Percentiles rank a stretch among this genome's conserved stretches.
Conservation (phyloP, 2,888 invertebrate species). For the Campopleginae sp. region DNA sequence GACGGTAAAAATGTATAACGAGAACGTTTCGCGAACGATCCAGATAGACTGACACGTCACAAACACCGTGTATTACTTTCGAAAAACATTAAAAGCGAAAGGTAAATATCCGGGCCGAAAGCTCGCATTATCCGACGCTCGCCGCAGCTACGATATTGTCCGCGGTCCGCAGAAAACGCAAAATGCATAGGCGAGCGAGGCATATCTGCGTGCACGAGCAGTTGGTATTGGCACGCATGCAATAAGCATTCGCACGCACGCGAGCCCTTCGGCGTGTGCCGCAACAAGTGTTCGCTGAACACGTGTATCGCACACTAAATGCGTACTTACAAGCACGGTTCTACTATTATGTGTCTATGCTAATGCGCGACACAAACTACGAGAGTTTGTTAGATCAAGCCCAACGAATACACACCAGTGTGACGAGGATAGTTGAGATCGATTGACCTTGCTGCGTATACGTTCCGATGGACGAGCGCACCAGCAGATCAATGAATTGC, state of each 20-base stretch:
- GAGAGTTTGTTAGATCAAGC: slow-evolving; percentile 48
- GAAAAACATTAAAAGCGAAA: slow-evolving; percentile 66
- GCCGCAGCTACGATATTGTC: slow-evolving; percentile 61
- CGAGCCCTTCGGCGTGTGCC: slow-evolving; percentile 60
- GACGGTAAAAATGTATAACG: neutral
- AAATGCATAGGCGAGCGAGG: slow-evolving; percentile 66
- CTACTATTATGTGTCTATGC: slow-evolving; percentile 46
- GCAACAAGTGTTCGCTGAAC: slow-evolving; percentile 74
- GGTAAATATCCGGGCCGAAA: slow-evolving; percentile 76
- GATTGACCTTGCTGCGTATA: slow-evolving; percentile 46
- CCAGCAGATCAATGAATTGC: slow-evolving; percentile 21
- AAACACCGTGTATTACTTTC: slow-evolving; percentile 5
- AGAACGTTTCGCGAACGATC: neutral
- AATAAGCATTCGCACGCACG: slow-evolving; percentile 56
- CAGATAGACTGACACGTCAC: neutral
- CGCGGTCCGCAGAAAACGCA: slow-evolving; percentile 70
- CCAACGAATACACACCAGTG: slow-evolving; percentile 9
- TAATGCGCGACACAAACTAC: slow-evolving; percentile 46
- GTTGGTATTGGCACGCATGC: slow-evolving; percentile 57
- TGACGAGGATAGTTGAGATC: slow-evolving; percentile 40
- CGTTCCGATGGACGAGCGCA: slow-evolving; percentile 45
- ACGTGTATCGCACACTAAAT: slow-evolving; percentile 60
- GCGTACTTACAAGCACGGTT: slow-evolving; percentile 37
- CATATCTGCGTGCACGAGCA: slow-evolving; percentile 45
- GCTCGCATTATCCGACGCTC: slow-evolving; percentile 72